Conservation (phyloP, 2,113 vertebrate species). For the Hypocryptadius cinnamomeus region DNA sequence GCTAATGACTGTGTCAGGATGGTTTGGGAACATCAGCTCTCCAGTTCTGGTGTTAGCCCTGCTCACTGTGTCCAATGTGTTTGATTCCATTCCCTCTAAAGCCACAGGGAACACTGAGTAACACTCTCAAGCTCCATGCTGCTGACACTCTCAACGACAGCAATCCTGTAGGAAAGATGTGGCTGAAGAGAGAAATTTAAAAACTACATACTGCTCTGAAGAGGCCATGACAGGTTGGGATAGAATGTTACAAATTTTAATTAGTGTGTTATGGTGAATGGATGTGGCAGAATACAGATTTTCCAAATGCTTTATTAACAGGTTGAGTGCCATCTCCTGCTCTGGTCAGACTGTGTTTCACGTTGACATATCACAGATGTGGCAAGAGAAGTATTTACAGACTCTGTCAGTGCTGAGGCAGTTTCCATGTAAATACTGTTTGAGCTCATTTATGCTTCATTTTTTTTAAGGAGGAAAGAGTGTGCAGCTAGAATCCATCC, state of each 20-base stretch:
- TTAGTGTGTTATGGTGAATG: background rate
- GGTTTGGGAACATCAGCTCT: background rate
- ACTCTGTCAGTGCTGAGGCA: background rate
- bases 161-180: background rate
- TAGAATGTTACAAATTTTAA: background rate
- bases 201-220: background rate
- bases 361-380: background rate
- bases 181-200: background rate
- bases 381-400: background rate
- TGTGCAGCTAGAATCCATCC: background rate
- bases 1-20: background rate
- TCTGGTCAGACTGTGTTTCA: background rate
- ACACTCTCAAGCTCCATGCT: background rate
- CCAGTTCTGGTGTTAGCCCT: background rate
- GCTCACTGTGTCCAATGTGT: background rate
- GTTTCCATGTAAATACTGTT: background rate
- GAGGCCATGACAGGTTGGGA: background rate
- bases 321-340: background rate
- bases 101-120: background rate
- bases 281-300: background rate
- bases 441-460: background rate
- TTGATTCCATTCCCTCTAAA: background rate
- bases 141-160: background rate
- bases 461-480: background rate
- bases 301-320: background rate